Base-by-base conservation (phyloP, 2,113 vertebrate species). In the Spheniscus mendiculus region DNA sequence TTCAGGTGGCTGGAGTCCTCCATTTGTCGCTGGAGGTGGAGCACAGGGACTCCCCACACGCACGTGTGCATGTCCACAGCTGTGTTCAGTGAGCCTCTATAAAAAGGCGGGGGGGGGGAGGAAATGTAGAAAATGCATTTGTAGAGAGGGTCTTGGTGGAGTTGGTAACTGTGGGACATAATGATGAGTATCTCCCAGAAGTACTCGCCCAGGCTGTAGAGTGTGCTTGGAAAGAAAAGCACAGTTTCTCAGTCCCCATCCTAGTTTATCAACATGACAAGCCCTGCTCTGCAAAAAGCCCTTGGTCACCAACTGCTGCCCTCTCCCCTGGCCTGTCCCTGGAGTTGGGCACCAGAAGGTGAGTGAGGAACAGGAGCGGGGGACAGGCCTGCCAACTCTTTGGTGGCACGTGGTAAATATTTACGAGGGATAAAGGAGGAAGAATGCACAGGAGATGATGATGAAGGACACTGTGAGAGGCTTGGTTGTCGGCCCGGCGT, bases 41-140 rank as follows among this genome's bases (percentile, higher is more conserved):
- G 27, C 7, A 3, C 56, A 52, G 58, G 20, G 21, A 17, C 32
- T 23, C 30, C 47, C 14, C 20, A 5, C 5, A 5, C 0, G 0
- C 30, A 5, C 2, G 2, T 16, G 53, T 19, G 21, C 58, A n/a
- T 1, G 0, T 45, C 8, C 26, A 36, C n/a, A 34, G 55, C 55
- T 1, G 1, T 23, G 21, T 40, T 59, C 47, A 53, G 23, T 9
- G 58, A 49, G 45, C 66, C 45, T 38, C 45, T 53, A 4, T 50
- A 25, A n/a, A 71, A 52, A 21, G 29, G 13, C 4, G 2, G 11
- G 9, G 20, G 11, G 47, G 47, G 45, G 19, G 23, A 17, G 29
- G 19, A 17, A 40, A 53, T 53, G 36, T 22, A 53, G 32, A 50
- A 61, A 50, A 50, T 42, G 44, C 7, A 34, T 59, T 59, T 49